These are phyloP conservation scores for Corvus hawaiiensis DNA, from an alignment of 2,113 vertebrate species.

Conservation along the genomic window DNA sequence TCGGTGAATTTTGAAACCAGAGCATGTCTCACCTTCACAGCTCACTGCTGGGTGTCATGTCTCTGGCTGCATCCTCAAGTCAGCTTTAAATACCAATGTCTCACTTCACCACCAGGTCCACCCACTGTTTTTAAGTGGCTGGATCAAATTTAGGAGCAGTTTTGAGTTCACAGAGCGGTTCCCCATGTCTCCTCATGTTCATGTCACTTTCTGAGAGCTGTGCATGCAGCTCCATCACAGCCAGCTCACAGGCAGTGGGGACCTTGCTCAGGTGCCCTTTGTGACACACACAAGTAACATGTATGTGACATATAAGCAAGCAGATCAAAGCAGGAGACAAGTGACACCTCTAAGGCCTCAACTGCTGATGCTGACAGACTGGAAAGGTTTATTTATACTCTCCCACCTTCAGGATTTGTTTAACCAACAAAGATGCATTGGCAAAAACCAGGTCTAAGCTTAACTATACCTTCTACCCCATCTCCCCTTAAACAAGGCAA, in stretches of 20 bases:
- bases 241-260: background rate
- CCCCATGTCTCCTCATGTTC: rapidly evolving
- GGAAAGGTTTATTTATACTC: background rate
- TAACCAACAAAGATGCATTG: background rate
- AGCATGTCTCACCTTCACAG: background rate
- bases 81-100: conserved; percentile 6
- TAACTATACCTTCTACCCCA: background rate
- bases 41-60: background rate
- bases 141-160: background rate
- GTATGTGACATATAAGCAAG: rapidly evolving
- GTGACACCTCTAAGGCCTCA: background rate
- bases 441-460: background rate
- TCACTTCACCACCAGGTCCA: conserved; percentile 2
- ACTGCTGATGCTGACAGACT: background rate
- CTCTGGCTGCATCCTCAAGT: background rate
- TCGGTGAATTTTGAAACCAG: background rate
- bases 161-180: background rate
- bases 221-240: background rate
- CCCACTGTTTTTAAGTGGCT: background rate
- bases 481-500: background rate
- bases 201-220: rapidly evolving
- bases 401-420: background rate
- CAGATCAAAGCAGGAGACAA: background rate
- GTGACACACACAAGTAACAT: too few relatives aligned
- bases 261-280: background rate